Conservation (phyloP, 1,140 invertebrate genomes). For the Zaprionus nigranus region DNA sequence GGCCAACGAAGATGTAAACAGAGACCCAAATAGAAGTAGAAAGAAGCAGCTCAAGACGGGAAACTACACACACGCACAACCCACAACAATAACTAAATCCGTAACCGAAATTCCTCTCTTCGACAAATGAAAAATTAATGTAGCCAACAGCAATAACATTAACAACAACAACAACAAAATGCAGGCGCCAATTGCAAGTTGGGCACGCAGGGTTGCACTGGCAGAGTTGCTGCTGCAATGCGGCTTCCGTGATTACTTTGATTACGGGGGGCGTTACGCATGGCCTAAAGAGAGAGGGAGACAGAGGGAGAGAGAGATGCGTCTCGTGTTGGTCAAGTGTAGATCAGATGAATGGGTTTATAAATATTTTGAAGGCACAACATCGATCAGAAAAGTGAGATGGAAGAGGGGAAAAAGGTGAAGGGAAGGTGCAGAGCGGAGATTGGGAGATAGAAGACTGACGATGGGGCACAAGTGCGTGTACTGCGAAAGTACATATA, state of each 20-base stretch:
- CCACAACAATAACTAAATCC: conserved; percentile 9
- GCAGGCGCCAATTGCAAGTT: conserved; percentile 74
- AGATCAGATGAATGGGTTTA: conserved; percentile 71
- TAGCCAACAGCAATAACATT: conserved; percentile 29
- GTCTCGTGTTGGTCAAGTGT: conserved; percentile 14
- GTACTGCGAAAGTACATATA: not conserved
- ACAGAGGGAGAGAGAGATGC: conserved; percentile 2
- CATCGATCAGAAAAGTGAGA: conserved; percentile 60
- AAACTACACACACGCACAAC: conserved; percentile 15
- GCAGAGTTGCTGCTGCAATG: too few relatives aligned
- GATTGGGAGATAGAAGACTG: not conserved
- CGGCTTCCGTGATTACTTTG: conserved; percentile 45
- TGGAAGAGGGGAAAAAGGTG: not conserved
- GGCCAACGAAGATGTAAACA: conserved; percentile 50
- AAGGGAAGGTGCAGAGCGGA: not conserved
- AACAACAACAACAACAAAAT: conserved; percentile 34
- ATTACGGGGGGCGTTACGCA: conserved; percentile 31
- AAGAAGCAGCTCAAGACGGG: conserved; percentile 2
- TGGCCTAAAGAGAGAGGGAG: not conserved
- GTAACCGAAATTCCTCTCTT: conserved; percentile 10
- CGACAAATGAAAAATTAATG: conserved; percentile 61
- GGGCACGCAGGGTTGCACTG: conserved; percentile 19
- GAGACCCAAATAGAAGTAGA: conserved; percentile 4
- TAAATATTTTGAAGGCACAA: conserved; percentile 78
- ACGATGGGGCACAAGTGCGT: conserved; percentile 5